Percentiles rank a stretch among this genome's conserved stretches.
These are phyloP conservation scores for Pseudolaguvia tuberculata DNA, from an alignment of 2,113 vertebrate species.

Conservation along the genomic window DNA sequence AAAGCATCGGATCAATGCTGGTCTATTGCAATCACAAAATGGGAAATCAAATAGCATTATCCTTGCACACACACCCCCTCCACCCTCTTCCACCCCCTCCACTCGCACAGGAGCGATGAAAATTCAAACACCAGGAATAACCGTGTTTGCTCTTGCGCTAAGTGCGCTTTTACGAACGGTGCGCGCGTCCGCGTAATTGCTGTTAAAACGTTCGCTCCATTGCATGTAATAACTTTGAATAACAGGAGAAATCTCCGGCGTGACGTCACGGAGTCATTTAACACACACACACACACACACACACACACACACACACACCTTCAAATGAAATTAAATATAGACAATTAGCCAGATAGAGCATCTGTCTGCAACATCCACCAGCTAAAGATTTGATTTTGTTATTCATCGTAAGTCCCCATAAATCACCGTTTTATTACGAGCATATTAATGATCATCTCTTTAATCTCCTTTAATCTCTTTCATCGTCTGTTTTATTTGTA, in stretches of 20 bases:
- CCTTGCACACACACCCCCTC: conserved; percentile 55
- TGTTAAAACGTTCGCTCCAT: conserved; percentile 81
- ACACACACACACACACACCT: too few species aligned
- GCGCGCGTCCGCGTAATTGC: conserved; percentile 83
- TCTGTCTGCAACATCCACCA: neutral
- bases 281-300: too few species aligned
- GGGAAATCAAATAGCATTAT: conserved; percentile 99
- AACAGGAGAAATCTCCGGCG: conserved; percentile 67
- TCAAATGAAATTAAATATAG: conserved; percentile 51
- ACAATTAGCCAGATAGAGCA: conserved; percentile 38
- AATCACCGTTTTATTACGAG: neutral
- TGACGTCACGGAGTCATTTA: conserved; percentile 60
- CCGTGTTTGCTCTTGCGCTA: conserved; percentile 91
- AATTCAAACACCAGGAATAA: conserved; percentile 90
- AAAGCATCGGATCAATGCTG: conserved; percentile 94
- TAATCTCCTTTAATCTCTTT: too few species aligned
- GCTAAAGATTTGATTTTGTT: neutral
- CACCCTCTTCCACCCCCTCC: conserved; percentile 64
- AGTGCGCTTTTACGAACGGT: conserved; percentile 93
- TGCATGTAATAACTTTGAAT: conserved; percentile 72
- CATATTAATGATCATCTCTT: too few species aligned
- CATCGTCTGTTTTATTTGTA: neutral
- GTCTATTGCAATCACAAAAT: conserved; percentile 97
- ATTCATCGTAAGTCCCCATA: too few species aligned
- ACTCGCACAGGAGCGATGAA: conserved; percentile 69